Evolutionary conservation across 2,113 vertebrate genomes (phyloP).

Genomic region (Erythrocercus mccallii): DNA sequence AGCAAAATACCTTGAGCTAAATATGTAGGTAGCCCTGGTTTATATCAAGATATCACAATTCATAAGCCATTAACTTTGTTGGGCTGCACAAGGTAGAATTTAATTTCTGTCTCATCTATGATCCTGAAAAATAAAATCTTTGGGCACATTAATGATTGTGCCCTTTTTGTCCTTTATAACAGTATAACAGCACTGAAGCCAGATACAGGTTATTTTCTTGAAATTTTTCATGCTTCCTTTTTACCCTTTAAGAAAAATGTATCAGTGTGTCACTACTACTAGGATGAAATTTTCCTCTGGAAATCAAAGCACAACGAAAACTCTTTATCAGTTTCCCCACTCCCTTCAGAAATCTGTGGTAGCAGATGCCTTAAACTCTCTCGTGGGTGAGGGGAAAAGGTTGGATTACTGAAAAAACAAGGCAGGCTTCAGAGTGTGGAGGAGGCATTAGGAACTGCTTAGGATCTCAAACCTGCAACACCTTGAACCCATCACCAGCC

Average conservation of each 20-base stretch:
- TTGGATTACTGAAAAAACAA: slow-evolving; percentile 71
- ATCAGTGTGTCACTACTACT: not conserved
- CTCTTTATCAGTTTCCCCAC: not conserved
- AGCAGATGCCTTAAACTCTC: slow-evolving; percentile 66
- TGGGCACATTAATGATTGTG: not conserved
- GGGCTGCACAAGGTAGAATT: not conserved
- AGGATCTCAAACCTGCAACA: slow-evolving; percentile 65
- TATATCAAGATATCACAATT: not conserved
- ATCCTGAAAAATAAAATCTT: not conserved
- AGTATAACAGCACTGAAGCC: not conserved
- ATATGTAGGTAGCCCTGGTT: not conserved
- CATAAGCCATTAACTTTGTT: not conserved
- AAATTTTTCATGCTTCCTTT: slow-evolving; percentile 3
- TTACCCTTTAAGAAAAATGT: not conserved
- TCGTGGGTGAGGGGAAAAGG: slow-evolving; percentile 48
- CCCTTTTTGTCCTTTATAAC: not conserved
- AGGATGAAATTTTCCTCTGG: not conserved
- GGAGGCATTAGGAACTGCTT: slow-evolving; percentile 61
- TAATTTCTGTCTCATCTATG: not conserved
- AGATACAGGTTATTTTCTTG: not conserved
- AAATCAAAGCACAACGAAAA: slow-evolving; percentile 23
- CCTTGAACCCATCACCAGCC: slow-evolving; percentile 68
- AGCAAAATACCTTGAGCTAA: not conserved
- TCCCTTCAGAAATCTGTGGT: slow-evolving; percentile 21
- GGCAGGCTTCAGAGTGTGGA: slow-evolving; percentile 54